These are phyloP conservation scores for Tanypteryx hageni DNA, from an alignment of 2,888 invertebrate genomes.

Conservation along the genomic window DNA sequence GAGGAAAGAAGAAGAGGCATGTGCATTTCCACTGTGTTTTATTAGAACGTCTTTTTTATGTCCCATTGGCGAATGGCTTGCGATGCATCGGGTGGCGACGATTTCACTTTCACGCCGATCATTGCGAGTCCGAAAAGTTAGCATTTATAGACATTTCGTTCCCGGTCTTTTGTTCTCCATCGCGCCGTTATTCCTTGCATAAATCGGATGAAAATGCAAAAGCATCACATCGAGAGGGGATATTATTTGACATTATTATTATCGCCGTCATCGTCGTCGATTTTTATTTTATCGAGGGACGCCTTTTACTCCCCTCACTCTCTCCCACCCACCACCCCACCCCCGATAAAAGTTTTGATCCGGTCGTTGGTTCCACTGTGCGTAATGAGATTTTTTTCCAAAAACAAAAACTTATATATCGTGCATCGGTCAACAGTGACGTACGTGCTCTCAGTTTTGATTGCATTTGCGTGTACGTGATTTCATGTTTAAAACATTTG, in stretches of 20 bases:
- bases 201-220: background rate
- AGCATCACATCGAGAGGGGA: background rate
- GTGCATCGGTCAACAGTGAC: constrained; percentile 63
- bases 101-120: constrained; percentile 27
- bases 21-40: background rate
- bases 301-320: background rate
- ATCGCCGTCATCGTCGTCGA: background rate
- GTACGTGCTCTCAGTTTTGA: constrained; percentile 64
- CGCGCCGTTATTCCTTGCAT: constrained; percentile 9
- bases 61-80: background rate
- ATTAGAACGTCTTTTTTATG: background rate
- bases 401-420: constrained; percentile 40
- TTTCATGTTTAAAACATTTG: constrained; percentile 64
- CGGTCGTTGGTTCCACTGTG: constrained; percentile 44
- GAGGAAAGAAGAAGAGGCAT: background rate
- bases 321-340: background rate
- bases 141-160: constrained; percentile 43
- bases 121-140: background rate
- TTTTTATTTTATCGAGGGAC: background rate
- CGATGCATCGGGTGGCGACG: constrained; percentile 14
- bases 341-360: constrained; percentile 53
- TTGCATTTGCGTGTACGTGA: constrained; percentile 64
- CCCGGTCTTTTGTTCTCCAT: constrained; percentile 28
- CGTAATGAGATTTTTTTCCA: constrained; percentile 52
- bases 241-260: constrained; percentile 46